These are phyloP conservation scores for Diploscapter pachys DNA, from an alignment of 1,140 invertebrate genomes.

Conservation along the genomic window DNA sequence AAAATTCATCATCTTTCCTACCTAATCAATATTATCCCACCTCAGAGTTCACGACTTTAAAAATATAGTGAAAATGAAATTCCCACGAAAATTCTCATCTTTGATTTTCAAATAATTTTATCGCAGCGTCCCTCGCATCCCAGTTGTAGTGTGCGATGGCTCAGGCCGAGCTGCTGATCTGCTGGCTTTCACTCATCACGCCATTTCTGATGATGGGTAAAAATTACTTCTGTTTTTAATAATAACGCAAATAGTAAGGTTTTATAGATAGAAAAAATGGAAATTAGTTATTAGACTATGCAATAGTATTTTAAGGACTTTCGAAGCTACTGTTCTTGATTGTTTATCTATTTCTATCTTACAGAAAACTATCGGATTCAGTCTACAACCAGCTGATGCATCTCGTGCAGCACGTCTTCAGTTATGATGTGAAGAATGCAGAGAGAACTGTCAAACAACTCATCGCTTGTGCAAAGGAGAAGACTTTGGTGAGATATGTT, in stretches of 20 bases:
- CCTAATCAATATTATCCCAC: no score
- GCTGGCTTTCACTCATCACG: conserved; percentile 89
- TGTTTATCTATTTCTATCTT: neutral
- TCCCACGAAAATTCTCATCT: no score
- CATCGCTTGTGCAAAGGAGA: conserved; percentile 42
- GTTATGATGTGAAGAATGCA: conserved; percentile 42
- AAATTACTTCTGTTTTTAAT: neutral
- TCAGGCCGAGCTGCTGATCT: conserved; percentile 91
- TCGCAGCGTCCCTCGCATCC: conserved; percentile 72
- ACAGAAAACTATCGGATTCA: conserved; percentile 44
- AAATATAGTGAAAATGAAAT: no score
- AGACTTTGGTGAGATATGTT: conserved; percentile 28
- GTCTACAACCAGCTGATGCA: conserved; percentile 40
- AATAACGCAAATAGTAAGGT: no score
- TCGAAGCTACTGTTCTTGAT: no score
- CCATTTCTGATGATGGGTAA: conserved; percentile 47
- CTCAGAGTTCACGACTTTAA: no score
- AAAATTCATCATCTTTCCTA: no score
- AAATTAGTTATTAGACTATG: no score
- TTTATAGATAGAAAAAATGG: no score
- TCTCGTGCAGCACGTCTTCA: conserved; percentile 43
- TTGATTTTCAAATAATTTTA: neutral
- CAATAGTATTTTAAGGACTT: no score
- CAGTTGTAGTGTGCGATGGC: conserved; percentile 93
- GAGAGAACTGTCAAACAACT: conserved; percentile 44